Conservation (phyloP, 1,140 invertebrate genomes). For the Babylonia areolata region DNA sequence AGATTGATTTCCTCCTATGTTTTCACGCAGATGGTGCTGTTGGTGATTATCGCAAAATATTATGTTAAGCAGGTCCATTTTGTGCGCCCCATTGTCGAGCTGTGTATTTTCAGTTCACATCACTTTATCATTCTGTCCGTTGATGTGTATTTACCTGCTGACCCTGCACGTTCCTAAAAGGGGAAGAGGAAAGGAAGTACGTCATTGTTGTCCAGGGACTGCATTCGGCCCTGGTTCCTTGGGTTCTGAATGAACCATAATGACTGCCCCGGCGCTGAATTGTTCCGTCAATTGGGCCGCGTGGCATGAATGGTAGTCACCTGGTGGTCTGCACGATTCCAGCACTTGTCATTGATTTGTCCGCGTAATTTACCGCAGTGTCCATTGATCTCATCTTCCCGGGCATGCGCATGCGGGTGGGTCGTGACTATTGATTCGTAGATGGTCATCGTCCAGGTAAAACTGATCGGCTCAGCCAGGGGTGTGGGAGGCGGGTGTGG, state of each 20-base stretch:
- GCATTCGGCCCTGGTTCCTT: not conserved
- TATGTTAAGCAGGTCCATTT: not conserved
- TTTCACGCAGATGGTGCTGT: not conserved
- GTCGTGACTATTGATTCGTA: not conserved
- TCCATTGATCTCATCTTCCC: not conserved
- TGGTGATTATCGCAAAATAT: not conserved
- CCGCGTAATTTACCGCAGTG: not conserved
- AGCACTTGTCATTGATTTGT: not conserved
- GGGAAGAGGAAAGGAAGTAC: not conserved
- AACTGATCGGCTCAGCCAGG: not conserved
- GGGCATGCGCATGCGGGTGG: not conserved
- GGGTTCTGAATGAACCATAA: not conserved
- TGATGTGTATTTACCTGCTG: not conserved
- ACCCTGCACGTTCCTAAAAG: not conserved
- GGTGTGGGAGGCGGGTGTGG: not conserved
- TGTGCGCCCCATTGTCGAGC: not conserved
- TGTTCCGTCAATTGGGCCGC: not conserved
- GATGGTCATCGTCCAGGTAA: not conserved
- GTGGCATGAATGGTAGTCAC: not conserved
- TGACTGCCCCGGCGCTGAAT: not conserved
- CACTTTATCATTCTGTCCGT: not conserved
- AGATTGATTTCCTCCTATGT: not conserved
- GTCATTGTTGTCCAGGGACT: not conserved
- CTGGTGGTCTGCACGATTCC: not conserved
- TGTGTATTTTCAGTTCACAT: not conserved